These are phyloP conservation scores for Allolobophora icterica DNA, from an alignment of 2,888 invertebrate genomes.

Conservation along the genomic window DNA sequence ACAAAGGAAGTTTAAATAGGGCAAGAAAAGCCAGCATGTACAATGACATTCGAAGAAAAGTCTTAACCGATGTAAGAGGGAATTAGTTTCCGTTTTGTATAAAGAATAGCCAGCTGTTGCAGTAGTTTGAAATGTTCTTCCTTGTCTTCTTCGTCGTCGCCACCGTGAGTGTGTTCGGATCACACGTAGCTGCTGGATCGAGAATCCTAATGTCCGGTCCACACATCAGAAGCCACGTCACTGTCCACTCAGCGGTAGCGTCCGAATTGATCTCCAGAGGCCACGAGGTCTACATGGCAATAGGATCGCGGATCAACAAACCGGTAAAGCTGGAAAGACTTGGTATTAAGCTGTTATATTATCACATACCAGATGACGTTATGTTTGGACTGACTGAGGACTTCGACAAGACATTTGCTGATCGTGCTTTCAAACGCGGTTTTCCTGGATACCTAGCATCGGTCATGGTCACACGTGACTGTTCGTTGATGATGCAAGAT, in stretches of 20 bases:
- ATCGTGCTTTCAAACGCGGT: background rate
- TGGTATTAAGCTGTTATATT: background rate
- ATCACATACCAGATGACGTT: slow-evolving; percentile 24
- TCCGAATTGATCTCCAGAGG: slow-evolving; percentile 32
- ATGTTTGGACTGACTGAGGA: background rate
- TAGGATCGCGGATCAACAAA: background rate
- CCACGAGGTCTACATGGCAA: slow-evolving; percentile 38
- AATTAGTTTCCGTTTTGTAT: background rate
- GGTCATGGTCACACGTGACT: background rate
- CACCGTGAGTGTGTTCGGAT: background rate
- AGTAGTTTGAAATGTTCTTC: background rate
- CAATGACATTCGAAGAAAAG: too few relatives aligned
- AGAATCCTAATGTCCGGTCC: slow-evolving; percentile 33
- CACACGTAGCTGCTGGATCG: background rate
- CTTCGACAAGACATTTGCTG: background rate
- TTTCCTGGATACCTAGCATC: background rate
- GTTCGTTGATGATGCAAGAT: slow-evolving; percentile 26
- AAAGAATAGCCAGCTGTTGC: background rate
- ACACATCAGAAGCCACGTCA: slow-evolving; percentile 26
- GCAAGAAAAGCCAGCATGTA: too few relatives aligned
- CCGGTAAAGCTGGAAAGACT: background rate
- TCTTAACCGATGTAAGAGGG: too few relatives aligned
- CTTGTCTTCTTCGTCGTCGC: background rate
- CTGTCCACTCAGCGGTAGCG: slow-evolving; percentile 28
- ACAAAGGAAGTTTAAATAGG: too few relatives aligned